Base-by-base conservation (phyloP, 1,140 invertebrate genomes). In the Chironomus tepperi region DNA sequence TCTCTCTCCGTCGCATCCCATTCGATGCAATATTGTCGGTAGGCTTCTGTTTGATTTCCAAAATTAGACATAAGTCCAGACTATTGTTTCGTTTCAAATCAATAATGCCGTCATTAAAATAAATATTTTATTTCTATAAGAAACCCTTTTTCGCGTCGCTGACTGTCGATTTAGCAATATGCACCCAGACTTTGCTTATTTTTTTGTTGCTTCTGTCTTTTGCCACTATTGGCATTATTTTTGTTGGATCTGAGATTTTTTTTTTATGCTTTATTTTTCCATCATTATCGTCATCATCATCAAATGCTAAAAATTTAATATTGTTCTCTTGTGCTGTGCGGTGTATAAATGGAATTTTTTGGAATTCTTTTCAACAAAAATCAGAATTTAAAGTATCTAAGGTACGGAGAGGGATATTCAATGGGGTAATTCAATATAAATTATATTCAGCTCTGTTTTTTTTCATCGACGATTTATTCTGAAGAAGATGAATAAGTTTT, bases 31-130 rank as follows among this genome's bases (percentile, higher is more conserved):
- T n/a, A n/a, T 57, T 57, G 47, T 57, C 65, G 47, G 47, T 12
- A 57, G 47, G 12, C 12, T 57, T 57, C 47, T 57, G 47, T 57
- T 34, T 57, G 47, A 19, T 70, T 18, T 21, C 65, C 65, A 70
- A 70, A 70, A 70, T 70, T 70, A 70, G 65, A 70, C 65, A 70
- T 70, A 21, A 70, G 65, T 19, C 47, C 65, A 70, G 65, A 70
- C 65, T 70, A 70, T 70, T 70, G 65, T 70, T 18, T 18, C 19
- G 1, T 70, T 70, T 70, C 65, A 70, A 70, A 70, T 70, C 65
- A 70, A 70, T 70, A 70, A 70, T 18, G 19, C 65, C 65, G 65
- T 70, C 65, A 70, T 70, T 70, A 70, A 70, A 70, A 70, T 19
- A 10, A 70, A 19, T 18, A 10, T 70, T 70, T 70, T 57, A 57